phyloP scores from a whole-genome alignment of 2,113 vertebrate species.

The Felis chaus region DNA sequence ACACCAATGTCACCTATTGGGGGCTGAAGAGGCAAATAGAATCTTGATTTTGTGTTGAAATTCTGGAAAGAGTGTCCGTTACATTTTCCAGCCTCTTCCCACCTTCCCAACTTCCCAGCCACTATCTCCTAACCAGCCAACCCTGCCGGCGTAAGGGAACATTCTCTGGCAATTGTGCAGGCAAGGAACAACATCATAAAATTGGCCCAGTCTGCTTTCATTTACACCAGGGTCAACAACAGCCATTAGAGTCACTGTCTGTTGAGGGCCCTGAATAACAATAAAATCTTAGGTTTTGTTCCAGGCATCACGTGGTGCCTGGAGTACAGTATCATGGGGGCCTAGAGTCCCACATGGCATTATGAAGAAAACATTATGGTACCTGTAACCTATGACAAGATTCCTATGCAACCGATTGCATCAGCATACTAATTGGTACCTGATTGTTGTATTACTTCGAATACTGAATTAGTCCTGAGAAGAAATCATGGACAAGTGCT shows the following conservation, averaged over 20 bases:
- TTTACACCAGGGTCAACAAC: not conserved
- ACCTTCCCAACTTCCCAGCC: not conserved
- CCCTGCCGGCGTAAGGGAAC: rapidly evolving
- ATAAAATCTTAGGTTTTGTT: not conserved
- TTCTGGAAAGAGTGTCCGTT: not conserved
- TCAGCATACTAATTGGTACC: not conserved
- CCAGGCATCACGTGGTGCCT: not conserved
- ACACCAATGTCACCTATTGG: not conserved
- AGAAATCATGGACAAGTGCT: not conserved
- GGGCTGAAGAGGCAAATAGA: not conserved
- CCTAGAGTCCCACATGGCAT: no score
- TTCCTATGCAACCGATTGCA: not conserved
- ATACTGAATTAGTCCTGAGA: not conserved
- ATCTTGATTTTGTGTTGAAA: not conserved
- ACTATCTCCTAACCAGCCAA: not conserved
- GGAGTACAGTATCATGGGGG: not conserved
- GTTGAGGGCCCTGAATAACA: not conserved
- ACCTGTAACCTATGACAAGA: not conserved
- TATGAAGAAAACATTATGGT: not conserved
- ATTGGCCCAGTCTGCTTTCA: not conserved
- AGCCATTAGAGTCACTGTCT: not conserved
- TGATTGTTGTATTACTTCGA: not conserved
- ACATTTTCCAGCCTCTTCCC: rapidly evolving
- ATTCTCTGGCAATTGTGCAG: not conserved
- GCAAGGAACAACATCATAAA: not conserved